phyloP scores from a whole-genome alignment of 1,140 invertebrate species.

The Delia radicum region DNA sequence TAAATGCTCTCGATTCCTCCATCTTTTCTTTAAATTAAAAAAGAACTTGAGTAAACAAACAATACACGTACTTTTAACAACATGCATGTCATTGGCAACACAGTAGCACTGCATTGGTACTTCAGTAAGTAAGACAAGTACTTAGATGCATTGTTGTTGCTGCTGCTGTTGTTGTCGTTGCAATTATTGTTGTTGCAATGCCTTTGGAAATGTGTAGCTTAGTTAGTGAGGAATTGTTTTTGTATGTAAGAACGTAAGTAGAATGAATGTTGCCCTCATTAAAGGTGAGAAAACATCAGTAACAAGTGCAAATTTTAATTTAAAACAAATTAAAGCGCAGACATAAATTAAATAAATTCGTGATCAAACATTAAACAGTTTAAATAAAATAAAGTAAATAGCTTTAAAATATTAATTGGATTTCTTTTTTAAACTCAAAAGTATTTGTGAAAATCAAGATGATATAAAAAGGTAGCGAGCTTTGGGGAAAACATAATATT shows the following conservation, averaged over 20 bases:
- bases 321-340: background rate
- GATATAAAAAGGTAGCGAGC: too few species aligned
- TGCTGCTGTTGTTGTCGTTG: background rate
- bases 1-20: background rate
- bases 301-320: conserved; percentile 5
- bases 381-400: too few species aligned
- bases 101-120: background rate
- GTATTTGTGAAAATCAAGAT: too few species aligned
- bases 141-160: background rate
- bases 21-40: background rate
- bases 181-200: too few species aligned
- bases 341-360: conserved; percentile 1
- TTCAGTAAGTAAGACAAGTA: background rate
- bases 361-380: background rate
- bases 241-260: background rate
- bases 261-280: background rate
- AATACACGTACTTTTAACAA: background rate
- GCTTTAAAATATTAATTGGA: too few species aligned
- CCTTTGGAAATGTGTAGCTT: too few species aligned
- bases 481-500: too few species aligned
- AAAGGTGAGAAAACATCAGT: background rate
- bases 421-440: too few species aligned
- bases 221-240: too few species aligned
- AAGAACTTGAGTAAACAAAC: background rate
- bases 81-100: background rate